Evolutionary conservation across 2,797 vertebrate species (phyloP), one percentile per base, ranked within the genome.

Genomic region (Sebastes paucispinis): DNA sequence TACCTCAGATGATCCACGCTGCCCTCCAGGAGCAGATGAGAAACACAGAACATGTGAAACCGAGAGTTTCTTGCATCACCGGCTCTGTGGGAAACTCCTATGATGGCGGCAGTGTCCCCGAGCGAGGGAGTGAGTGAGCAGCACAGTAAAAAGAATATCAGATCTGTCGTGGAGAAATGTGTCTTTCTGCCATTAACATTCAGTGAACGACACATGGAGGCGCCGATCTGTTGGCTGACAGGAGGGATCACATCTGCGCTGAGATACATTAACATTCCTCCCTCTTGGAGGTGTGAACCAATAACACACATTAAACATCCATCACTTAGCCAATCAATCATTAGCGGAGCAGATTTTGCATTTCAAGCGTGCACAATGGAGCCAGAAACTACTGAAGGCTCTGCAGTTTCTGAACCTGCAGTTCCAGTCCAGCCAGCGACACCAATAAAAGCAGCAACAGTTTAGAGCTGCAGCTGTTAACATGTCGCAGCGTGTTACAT

Each of bases 231-330:
- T 4, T 9, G 63, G 62, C 55, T 69, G 77, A 74, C 87, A 69
- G 80, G 14, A 9, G 5, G 65, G 39, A 81, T 69, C 24, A 34
- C 50, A 81, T 75, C 73, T 60, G 43, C 27, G 36, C 50, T 0
- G 47, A 69, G 43, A 25, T 39, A 14, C 75, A 68, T 79, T 82
- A 8, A 75, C 31, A 86, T 74, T 77, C 54, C 75, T 84, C 39
- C 25, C 4, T 66, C 54, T 65, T 18, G 22, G 50, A 84, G 43
- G 71, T 72, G 80, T 64, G 50, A 85, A 78, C 62, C 13, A 3
- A 36, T 24, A 60, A 20, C 10, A 6, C 57, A 55, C 43, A 2
- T 18, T 29, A 55, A 74, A 63, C 64, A 83, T 6, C 54, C 63
- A 29, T 75, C 77, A 50, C 27, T 6, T 2, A 62, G 18, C 31